A percentile compares a stretch with the other conserved stretches of the same genome.
Evolutionary conservation across 2,888 invertebrate genomes (phyloP).

Genomic region (Tribolium freemani): DNA sequence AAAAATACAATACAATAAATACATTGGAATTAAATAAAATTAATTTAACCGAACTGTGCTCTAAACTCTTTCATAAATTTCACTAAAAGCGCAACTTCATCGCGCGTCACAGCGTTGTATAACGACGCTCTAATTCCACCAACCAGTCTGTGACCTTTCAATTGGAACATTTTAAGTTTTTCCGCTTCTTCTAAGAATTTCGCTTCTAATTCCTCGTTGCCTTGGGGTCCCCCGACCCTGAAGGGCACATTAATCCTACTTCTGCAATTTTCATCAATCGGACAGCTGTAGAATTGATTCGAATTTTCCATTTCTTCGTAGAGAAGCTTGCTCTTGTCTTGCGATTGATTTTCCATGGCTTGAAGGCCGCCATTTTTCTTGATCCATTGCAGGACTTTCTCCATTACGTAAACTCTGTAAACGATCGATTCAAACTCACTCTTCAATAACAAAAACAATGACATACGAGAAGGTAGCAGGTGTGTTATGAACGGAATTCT

Average conservation of each 20-base stretch:
- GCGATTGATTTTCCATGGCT: conserved; percentile 81
- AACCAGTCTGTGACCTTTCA: conserved; percentile 96
- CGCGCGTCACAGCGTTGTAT: conserved; percentile 92
- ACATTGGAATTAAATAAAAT: conserved; percentile 16
- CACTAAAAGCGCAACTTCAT: conserved; percentile 82
- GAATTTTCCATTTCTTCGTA: conserved; percentile 88
- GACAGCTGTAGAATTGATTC: conserved; percentile 87
- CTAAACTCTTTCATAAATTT: conserved; percentile 85
- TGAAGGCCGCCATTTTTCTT: conserved; percentile 86
- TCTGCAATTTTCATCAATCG: conserved; percentile 77
- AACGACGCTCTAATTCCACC: conserved; percentile 96
- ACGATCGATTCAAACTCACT: no score
- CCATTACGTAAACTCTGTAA: conserved; percentile 74
- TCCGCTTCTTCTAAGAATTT: conserved; percentile 88
- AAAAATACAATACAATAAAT: conserved; percentile 33
- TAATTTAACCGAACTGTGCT: conserved; percentile 40
- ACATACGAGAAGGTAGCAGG: conserved; percentile 95
- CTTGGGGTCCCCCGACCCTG: conserved; percentile 79
- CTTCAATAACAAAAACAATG: background rate
- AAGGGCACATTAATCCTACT: conserved; percentile 96
- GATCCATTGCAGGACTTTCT: conserved; percentile 94
- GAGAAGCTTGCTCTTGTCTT: conserved; percentile 81
- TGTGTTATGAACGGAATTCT: conserved; percentile 95
- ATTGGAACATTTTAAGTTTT: conserved; percentile 82
- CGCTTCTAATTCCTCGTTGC: conserved; percentile 86